Percentiles rank a stretch among this genome's conserved stretches.
Evolutionary conservation across 92 coral and sea anemone genomes (phyloP).

Genomic region (Phymanthus crucifer): DNA sequence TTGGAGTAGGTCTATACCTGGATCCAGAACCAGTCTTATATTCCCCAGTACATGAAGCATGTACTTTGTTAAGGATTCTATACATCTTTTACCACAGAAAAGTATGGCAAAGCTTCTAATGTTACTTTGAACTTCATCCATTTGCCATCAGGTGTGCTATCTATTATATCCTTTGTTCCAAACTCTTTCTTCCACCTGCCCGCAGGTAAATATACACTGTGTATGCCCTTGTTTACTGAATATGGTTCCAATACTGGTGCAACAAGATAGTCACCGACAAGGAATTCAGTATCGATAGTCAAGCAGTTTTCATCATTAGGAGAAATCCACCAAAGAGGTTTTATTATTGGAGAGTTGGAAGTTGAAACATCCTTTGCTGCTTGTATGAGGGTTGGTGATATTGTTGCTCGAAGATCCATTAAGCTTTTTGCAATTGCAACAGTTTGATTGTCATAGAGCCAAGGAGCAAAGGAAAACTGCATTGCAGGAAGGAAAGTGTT

Average conservation of each 20-base stretch:
- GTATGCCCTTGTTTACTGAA: constrained; percentile 42
- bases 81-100: constrained; percentile 25
- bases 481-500: constrained; percentile 70
- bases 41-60: too few species aligned
- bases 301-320: constrained; percentile 64
- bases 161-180: constrained; percentile 34
- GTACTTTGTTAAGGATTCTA: background rate
- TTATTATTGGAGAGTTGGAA: constrained; percentile 67
- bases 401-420: constrained; percentile 44
- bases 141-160: constrained; percentile 41
- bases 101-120: constrained; percentile 63
- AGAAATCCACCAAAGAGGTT: constrained; percentile 89
- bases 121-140: constrained; percentile 52
- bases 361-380: constrained; percentile 59
- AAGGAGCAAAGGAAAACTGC: constrained; percentile 73
- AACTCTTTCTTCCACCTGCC: constrained; percentile 77
- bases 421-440: constrained; percentile 46
- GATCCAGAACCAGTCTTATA: too few species aligned
- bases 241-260: constrained; percentile 71
- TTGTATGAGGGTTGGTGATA: constrained; percentile 50
- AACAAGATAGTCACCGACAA: constrained; percentile 71
- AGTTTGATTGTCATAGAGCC: constrained; percentile 72
- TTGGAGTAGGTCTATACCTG: too few species aligned
- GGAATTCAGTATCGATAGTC: constrained; percentile 60
- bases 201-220: constrained; percentile 51